Base-by-base conservation (phyloP, 2,797 vertebrate species). In the Phataginus tricuspis region DNA sequence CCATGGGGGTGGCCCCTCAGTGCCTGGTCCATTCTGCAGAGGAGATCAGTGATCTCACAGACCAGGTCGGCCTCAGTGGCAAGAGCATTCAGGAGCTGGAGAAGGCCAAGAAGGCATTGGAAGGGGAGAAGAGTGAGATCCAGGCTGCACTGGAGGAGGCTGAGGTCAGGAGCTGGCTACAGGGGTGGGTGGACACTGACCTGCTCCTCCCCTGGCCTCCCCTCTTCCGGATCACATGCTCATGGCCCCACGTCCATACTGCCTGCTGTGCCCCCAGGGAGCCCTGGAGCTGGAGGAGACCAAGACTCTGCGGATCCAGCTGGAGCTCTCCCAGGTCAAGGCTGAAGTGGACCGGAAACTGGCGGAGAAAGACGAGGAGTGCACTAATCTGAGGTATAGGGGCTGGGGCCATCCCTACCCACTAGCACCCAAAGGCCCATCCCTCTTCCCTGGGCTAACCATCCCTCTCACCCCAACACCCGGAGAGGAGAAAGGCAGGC, bases 221-320 rank as follows among this genome's bases (percentile, higher is more conserved):
- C 16, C 13, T 12, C 42, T 80, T 4, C n/a, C 13, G 6, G 21
- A 27, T 37, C 14, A 63, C 53, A 23, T 0, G 2, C 18, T 49
- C 39, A 4, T 3, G 21, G 37, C 8, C 37, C n/a, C 4, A 15
- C 55, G 7, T 31, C 14, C 27, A 5, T 9, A 10, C 59, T 77
- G 31, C 18, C n/a, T 55, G 5, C 72, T 57, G 0, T 2, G 89
- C 55, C 97, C 63, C 88, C 96, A 99, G 99, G 99, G 99, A 12
- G 99, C 99, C 72, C 98, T 99, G 98, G 99, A 99, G 97, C 99
- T 99, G 0, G 99, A 99, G 96, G 99, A 99, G 98, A 99, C 99
- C 97, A 99, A 99, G 98, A 99, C 99, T 0, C 98, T 99, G 74
- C 98, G 99, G 78, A 99, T 99, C 97, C 99, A 99, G 97, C 98